Evolutionary conservation across 2,113 vertebrate genomes (phyloP).

Genomic region (Ageneiosus marmoratus): DNA sequence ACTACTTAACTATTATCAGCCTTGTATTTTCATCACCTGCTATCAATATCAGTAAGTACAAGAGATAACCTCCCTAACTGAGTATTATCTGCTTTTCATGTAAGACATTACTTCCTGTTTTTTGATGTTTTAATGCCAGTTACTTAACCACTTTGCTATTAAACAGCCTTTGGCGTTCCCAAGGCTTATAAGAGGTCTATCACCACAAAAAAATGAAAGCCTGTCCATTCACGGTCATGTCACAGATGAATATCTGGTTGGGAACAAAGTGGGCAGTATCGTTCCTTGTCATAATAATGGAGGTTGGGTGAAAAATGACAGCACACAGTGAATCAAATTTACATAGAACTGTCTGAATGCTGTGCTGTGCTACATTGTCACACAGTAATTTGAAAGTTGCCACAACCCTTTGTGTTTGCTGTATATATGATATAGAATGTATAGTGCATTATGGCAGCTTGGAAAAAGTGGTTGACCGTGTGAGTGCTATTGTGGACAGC

Average conservation of each 20-base stretch:
- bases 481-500: constrained; percentile 22
- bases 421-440: background rate
- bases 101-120: constrained; percentile 23
- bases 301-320: background rate
- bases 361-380: background rate
- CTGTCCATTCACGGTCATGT: constrained; percentile 52
- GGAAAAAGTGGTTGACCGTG: background rate
- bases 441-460: background rate
- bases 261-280: background rate
- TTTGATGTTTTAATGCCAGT: background rate
- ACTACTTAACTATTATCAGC: background rate
- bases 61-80: background rate
- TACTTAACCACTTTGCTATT: background rate
- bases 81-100: constrained; percentile 1
- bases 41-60: background rate
- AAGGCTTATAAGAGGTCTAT: constrained; percentile 4
- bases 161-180: background rate
- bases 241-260: constrained; percentile 36
- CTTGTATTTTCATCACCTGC: background rate
- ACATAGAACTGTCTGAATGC: background rate
- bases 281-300: background rate
- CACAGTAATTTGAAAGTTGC: background rate
- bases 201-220: constrained; percentile 6
- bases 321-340: constrained; percentile 5
- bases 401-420: background rate